A percentile compares a stretch with the other conserved stretches of the same genome.
Evolutionary conservation across 1,140 invertebrate genomes (phyloP).

Genomic region (Ruditapes philippinarum): DNA sequence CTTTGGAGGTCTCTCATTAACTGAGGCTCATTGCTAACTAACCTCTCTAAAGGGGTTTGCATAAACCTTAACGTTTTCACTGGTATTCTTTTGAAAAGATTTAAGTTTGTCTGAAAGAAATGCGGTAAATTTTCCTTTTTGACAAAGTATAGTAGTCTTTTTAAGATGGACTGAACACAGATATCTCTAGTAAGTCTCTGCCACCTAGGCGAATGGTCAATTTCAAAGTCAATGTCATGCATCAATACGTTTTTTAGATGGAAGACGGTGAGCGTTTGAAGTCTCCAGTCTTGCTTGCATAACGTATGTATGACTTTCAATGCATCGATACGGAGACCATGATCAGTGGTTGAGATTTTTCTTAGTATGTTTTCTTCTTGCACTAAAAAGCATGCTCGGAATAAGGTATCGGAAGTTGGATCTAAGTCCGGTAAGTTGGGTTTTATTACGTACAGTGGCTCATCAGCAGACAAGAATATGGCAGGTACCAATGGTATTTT

Average conservation of each 20-base stretch:
- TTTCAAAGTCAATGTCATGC: constrained; percentile 77
- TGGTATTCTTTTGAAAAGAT: constrained; percentile 66
- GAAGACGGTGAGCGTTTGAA: constrained; percentile 71
- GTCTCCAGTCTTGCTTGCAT: constrained; percentile 76
- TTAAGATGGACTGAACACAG: constrained; percentile 74
- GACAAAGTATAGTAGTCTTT: constrained; percentile 72
- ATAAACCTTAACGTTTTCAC: constrained; percentile 46
- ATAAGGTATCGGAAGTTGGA: constrained; percentile 71
- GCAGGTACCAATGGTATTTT: constrained; percentile 68
- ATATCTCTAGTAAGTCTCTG: constrained; percentile 74
- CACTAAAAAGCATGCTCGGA: constrained; percentile 71
- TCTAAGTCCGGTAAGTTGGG: constrained; percentile 71
- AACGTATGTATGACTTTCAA: constrained; percentile 71
- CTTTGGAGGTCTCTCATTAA: constrained; percentile 57
- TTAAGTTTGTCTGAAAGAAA: constrained; percentile 74
- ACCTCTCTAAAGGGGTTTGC: constrained; percentile 48
- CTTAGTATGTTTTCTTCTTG: constrained; percentile 74
- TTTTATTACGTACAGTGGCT: constrained; percentile 70
- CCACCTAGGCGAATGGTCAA: constrained; percentile 79
- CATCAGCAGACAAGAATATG: constrained; percentile 63
- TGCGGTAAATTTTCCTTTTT: constrained; percentile 71
- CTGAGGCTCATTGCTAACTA: constrained; percentile 59
- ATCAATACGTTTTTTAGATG: constrained; percentile 77
- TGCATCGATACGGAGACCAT: constrained; percentile 73
- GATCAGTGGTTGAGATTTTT: constrained; percentile 76